Base-by-base conservation (phyloP, 2,113 vertebrate genomes). In the Astatotilapia flaviijosephi region DNA sequence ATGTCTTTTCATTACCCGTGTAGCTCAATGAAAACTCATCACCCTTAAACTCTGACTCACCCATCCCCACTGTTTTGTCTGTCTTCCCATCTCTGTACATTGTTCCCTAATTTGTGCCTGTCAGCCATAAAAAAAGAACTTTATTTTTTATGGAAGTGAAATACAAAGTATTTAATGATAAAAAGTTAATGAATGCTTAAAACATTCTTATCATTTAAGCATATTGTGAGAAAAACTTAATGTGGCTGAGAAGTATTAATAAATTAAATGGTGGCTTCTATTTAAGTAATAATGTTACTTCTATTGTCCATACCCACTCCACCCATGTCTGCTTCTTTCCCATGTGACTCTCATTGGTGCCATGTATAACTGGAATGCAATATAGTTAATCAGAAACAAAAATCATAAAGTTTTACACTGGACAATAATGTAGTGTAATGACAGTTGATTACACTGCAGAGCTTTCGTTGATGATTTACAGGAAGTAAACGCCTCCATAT, bases 181-280 rank as follows among this genome's bases (percentile, higher is more conserved):
- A 21, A 26, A 73, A 2, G 21, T 62, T 0, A 12, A 31, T 31
- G 3, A 77, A 0, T 7, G 6, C 15, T 51, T 49, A 51, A 42
- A 40, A 68, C 19, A 1, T 0, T 40, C 9, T 0, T n/a, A 7
- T 62, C 4, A 62, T 35, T 0, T 5, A 65, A 23, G 3, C 21
- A 45, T 45, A 26, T 73, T 73, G 37, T 73, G 65, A 70, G 13
- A 70, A 70, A 42, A 42, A 42, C 12, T 0, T 5, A 68, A 23
- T 40, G n/a, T 3, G 5, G 13, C 37, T 73, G 21, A 73, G 21
- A 15, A 73, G 3, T 15, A 73, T 23, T 45, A 26, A 26, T 73
- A 45, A 79, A 8, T 6, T 51, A n/a, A 5, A 17, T 0, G 70
- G 9, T 77, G 23, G 35, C 42, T 70, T 23, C n/a, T 1, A 40